Evolutionary conservation across 1,140 invertebrate species (phyloP).

Genomic region (Lepidurus packardi): DNA sequence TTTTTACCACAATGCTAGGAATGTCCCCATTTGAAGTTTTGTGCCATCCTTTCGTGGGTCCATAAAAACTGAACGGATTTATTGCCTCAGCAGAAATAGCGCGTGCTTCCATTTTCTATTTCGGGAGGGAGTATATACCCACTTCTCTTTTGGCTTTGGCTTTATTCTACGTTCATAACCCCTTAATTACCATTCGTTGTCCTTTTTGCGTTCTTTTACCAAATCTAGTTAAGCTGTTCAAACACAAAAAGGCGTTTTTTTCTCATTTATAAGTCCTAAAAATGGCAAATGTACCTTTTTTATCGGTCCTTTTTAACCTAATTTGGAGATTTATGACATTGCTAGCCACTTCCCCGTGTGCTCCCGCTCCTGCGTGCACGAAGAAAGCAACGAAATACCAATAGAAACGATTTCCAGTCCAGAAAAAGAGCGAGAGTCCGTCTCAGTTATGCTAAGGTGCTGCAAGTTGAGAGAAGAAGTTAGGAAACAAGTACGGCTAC

Average conservation of each 20-base stretch:
- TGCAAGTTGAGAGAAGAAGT: conserved; percentile 5
- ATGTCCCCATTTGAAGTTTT: conserved; percentile 11
- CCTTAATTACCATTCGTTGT: not conserved
- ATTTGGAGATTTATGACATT: not conserved
- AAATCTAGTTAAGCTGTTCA: not conserved
- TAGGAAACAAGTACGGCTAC: not conserved
- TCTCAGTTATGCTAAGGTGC: conserved; percentile 9
- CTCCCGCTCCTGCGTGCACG: not conserved
- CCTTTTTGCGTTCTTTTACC: not conserved
- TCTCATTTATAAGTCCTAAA: no score
- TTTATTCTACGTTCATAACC: not conserved
- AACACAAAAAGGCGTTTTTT: no score
- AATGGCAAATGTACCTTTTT: not conserved
- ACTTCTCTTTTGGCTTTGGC: not conserved
- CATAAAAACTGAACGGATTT: not conserved
- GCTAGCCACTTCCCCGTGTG: not conserved
- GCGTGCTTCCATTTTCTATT: not conserved
- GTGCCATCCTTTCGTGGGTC: not conserved
- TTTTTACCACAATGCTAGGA: not conserved
- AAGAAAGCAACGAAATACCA: not conserved
- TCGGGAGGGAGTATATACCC: not conserved
- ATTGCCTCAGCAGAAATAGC: not conserved
- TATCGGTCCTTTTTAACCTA: not conserved
- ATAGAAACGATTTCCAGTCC: conserved; percentile 3
- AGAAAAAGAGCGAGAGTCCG: not conserved